Evolutionary conservation across 2,888 invertebrate species (phyloP), one percentile per base, ranked within the genome.

Genomic region (Meliscaeva auricollis): DNA sequence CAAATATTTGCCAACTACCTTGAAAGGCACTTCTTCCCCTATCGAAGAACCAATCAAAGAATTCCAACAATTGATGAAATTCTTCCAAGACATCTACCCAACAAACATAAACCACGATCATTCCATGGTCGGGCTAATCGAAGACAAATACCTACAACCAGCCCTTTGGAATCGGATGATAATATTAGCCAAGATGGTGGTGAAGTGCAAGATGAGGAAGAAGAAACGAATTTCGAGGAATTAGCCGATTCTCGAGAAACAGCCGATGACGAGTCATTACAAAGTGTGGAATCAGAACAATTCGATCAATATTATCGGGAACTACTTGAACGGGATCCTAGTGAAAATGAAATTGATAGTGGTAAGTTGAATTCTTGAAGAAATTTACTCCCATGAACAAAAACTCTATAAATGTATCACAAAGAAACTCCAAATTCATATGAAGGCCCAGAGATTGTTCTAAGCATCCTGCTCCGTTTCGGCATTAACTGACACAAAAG

Each of bases 1-100:
- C 95, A 96, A 93, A 96, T 96, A 88, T 93, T 96, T 87, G 95
- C 96, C 90, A 95, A 95, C 80, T 96, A 94, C 90, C 93, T 96
- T 87, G 95, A 96, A 91, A 94, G 95, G 90, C 94, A 94, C 52
- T 90, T 96, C 54, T 96, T 95, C 72, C 93, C 95, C 3, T 93
- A 93, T 87, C 92, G 94, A 52, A 92, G 91, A 74, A 93, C 93
- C 0, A 90, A 89, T 87, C 91, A 91, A 56, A 91, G 90, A 87
- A 92, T 93, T 52, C 95, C 95, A 2, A 94, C 95, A 0, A 93
- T 95, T 44, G 94, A 94, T 83, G 95, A 95, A 82, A 95, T 95
- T 80, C 90, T 95, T 62, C 95, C 95, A 1, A 93, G 92, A 88
- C 93, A 92, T 70, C 26, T 68, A 17, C 2, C 4, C 30, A 52